A percentile compares a stretch with the other conserved stretches of the same genome.
Conservation (phyloP, 2,888 invertebrate species). For the Thymelicus lineola region DNA sequence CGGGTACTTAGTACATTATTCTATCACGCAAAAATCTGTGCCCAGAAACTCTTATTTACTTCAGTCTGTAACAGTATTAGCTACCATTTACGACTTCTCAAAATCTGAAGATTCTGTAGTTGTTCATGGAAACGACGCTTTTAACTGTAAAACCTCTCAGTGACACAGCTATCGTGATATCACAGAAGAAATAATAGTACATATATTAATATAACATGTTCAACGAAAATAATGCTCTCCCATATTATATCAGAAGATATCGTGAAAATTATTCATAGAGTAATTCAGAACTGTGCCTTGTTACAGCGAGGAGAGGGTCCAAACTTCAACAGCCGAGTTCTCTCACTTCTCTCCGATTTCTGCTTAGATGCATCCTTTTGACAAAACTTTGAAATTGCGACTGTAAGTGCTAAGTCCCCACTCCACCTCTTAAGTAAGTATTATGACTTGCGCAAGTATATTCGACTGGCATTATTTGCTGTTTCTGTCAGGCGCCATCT, state of each 20-base stretch:
- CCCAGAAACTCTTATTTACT: too few species aligned
- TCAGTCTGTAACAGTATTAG: too few species aligned
- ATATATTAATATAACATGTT: neutral
- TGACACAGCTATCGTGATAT: neutral
- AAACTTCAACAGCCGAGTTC: neutral
- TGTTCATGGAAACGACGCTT: neutral
- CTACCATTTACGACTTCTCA: too few species aligned
- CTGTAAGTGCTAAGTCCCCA: conserved; percentile 31
- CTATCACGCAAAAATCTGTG: too few species aligned
- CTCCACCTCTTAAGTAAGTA: conserved; percentile 25
- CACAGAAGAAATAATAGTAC: too few species aligned
- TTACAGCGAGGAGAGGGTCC: neutral
- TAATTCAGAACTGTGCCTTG: conserved; percentile 6
- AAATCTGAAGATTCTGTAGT: too few species aligned
- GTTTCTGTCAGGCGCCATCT: conserved; percentile 6
- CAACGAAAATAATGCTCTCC: conserved; percentile 24
- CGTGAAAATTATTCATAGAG: neutral
- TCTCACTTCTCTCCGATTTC: neutral
- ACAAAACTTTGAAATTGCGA: conserved; percentile 37
- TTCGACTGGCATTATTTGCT: conserved; percentile 9
- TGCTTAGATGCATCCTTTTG: conserved; percentile 28
- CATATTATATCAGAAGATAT: conserved; percentile 24
- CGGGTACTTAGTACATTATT: too few species aligned
- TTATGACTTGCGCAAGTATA: conserved; percentile 26
- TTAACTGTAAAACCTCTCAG: neutral